Evolutionary conservation across 2,888 invertebrate species (phyloP).

Genomic region (Drosophila ustulata): DNA sequence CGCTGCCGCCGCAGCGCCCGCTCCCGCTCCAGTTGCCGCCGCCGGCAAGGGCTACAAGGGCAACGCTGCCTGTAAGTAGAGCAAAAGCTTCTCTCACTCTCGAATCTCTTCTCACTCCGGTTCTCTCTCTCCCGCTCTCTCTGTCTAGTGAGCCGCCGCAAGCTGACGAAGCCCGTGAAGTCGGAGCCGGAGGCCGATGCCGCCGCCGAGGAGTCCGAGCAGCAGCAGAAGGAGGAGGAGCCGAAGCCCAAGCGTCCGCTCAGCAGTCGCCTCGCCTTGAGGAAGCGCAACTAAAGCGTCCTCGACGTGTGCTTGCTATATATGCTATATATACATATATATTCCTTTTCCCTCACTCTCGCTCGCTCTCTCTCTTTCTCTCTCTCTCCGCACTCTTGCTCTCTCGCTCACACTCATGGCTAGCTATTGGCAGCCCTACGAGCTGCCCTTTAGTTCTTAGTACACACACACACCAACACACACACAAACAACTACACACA

Average conservation of each 20-base stretch:
- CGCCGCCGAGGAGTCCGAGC: slow-evolving; percentile 79
- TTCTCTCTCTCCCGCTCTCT: not conserved
- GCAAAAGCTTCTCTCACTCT: not conserved
- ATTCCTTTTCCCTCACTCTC: slow-evolving; percentile 8
- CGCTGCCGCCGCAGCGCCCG: slow-evolving; percentile 68
- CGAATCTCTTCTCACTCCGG: not conserved
- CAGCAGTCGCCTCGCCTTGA: slow-evolving; percentile 80
- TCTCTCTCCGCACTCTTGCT: not conserved
- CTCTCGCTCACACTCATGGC: slow-evolving; percentile 61
- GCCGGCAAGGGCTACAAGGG: slow-evolving; percentile 80
- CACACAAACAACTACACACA: not conserved
- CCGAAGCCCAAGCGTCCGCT: slow-evolving; percentile 80
- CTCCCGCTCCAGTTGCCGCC: slow-evolving; percentile 61
- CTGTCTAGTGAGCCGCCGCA: slow-evolving; percentile 80
- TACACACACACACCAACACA: slow-evolving; percentile 44
- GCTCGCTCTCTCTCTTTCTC: slow-evolving; percentile 1
- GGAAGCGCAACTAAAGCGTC: slow-evolving; percentile 80
- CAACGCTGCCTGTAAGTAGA: slow-evolving; percentile 80
- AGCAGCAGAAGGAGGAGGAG: slow-evolving; percentile 82
- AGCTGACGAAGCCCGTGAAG: slow-evolving; percentile 76
- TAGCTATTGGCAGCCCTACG: slow-evolving; percentile 74
- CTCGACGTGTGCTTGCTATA: slow-evolving; percentile 11
- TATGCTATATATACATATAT: slow-evolving; percentile 5
- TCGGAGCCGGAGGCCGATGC: slow-evolving; percentile 74
- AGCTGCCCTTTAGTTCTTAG: slow-evolving; percentile 76